Evolutionary conservation across 1,140 invertebrate genomes (phyloP), one percentile per base, ranked within the genome.

Genomic region (Drosophila mojavensis): DNA sequence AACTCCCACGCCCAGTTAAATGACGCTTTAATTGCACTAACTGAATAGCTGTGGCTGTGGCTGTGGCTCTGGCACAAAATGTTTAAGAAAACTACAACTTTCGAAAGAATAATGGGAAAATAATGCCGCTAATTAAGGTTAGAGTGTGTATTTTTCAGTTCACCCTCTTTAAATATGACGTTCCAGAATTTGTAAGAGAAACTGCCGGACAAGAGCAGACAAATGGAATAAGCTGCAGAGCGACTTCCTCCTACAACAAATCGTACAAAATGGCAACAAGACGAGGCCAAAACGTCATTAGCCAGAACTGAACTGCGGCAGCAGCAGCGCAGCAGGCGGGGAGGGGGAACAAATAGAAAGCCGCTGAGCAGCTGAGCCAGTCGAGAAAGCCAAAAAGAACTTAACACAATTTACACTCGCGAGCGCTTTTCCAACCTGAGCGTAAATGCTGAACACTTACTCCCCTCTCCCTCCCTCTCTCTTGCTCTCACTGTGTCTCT

Each of bases 321-420:
- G 48, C 39, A 26, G 41, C 47, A 43, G 53, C 30, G 64, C 39
- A 24, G 41, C 41, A 45, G 53, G n/a, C n/a, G 64, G 64, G 69
- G 47, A 36, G 68, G 17, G 17, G 17, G 0, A 17, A 17, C 17
- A 84, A 86, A 88, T 88, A 86, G 83, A 86, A 86, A 86, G 84
- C 77, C 69, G 20, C 20, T 24, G 20, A 79, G 28, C 47, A 43
- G 47, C 50, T 78, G 55, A 63, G 51, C 61, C 24, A 50, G 43
- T 20, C 63, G 75, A 82, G 81, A 86, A 86, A 86, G 84, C 83
- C 84, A 70, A 83, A 83, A 86, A 86, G 84, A 89, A 88, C 83
- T 86, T 83, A 86, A 86, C 83, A 86, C 83, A 86, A 82, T 86
- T 86, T 86, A 86, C 83, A 89, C 83, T 86, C 83, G 70, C 84